These are phyloP conservation scores for Zaprionus lachaisei DNA, from an alignment of 1,140 invertebrate genomes.

Conservation along the genomic window DNA sequence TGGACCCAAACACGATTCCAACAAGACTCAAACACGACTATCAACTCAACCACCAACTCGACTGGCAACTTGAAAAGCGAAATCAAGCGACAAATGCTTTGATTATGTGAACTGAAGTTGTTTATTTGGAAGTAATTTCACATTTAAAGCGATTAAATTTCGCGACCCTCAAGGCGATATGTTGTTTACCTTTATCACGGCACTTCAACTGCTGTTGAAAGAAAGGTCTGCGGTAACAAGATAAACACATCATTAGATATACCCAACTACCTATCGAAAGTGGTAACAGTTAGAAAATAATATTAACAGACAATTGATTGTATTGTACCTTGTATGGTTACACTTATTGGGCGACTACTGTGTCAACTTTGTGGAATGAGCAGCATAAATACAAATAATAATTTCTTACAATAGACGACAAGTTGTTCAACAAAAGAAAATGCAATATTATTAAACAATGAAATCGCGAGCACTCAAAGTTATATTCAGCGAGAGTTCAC, in stretches of 20 bases:
- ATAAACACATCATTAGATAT: constrained; percentile 8
- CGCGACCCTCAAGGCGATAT: constrained; percentile 61
- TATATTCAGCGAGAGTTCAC: background rate
- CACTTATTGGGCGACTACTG: too few relatives aligned
- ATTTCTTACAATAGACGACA: background rate
- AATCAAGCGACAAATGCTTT: constrained; percentile 66
- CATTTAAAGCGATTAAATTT: constrained; percentile 80
- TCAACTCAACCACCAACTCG: background rate
- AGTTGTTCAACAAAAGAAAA: background rate
- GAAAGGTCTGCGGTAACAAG: constrained; percentile 6
- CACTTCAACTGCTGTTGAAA: constrained; percentile 14
- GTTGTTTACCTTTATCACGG: constrained; percentile 16
- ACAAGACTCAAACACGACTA: too few relatives aligned
- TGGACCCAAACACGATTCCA: background rate
- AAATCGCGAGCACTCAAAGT: background rate
- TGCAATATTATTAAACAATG: background rate
- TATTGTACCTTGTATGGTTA: too few relatives aligned
- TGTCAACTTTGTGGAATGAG: background rate
- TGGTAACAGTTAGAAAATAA: background rate
- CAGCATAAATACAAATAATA: background rate
- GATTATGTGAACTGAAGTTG: constrained; percentile 61
- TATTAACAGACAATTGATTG: background rate
- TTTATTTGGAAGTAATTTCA: constrained; percentile 69
- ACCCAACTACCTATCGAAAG: background rate
- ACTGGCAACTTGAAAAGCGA: constrained; percentile 26